Conservation (phyloP, 2,113 vertebrate genomes). For the Lophotis ruficrista region DNA sequence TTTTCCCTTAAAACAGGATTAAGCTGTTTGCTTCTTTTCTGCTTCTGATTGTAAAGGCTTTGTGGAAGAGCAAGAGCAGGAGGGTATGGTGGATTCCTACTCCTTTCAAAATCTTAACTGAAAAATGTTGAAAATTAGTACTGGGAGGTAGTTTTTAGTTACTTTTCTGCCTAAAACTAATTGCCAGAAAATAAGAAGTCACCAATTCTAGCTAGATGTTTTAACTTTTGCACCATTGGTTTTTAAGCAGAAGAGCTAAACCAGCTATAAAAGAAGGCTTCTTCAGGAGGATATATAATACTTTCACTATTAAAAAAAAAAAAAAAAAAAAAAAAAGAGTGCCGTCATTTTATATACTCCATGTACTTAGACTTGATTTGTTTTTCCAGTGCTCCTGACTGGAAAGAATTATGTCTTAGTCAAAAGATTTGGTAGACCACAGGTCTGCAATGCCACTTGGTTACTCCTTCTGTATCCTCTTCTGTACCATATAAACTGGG, state of each 20-base stretch:
- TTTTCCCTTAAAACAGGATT: not conserved
- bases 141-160: not conserved
- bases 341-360: not conserved
- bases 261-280: not conserved
- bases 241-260: not conserved
- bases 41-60: not conserved
- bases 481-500: not conserved
- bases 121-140: not conserved
- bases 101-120: not conserved
- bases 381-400: not conserved
- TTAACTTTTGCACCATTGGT: not conserved
- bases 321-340: not conserved
- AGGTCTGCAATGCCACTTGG: not conserved
- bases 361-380: not conserved
- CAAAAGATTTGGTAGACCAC: not conserved
- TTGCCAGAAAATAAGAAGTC: not conserved
- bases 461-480: not conserved
- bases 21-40: not conserved
- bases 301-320: not conserved
- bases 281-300: not conserved
- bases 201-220: not conserved
- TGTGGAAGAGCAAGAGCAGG: not conserved
- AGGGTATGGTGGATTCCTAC: not conserved
- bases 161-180: not conserved
- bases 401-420: not conserved